Percentiles rank a stretch among this genome's conserved stretches.
Conservation (phyloP, 2,888 invertebrate genomes). For the Ecdyonurus torrentis region DNA sequence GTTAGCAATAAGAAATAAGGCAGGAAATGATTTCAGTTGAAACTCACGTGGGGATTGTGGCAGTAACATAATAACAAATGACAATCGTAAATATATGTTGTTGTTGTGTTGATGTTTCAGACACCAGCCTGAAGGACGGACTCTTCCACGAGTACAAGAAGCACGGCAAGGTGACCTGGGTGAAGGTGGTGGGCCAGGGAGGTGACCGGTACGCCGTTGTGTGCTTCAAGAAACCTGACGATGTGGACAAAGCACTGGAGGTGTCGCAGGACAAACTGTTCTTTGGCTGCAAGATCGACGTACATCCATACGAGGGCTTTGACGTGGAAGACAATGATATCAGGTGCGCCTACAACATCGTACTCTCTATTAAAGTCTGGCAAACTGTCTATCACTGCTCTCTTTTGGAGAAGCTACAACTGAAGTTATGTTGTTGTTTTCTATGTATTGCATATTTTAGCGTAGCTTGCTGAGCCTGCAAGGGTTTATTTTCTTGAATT, state of each 20-base stretch:
- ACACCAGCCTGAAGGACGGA: slow-evolving; percentile 91
- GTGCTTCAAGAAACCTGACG: slow-evolving; percentile 93
- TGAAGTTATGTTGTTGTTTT: too few species aligned
- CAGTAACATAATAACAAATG: too few species aligned
- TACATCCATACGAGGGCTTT: slow-evolving; percentile 76
- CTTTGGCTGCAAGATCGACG: slow-evolving; percentile 94
- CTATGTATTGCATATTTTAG: background rate
- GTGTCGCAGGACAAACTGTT: slow-evolving; percentile 92
- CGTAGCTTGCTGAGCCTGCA: background rate
- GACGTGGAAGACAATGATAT: slow-evolving; percentile 31
- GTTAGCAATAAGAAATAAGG: too few species aligned
- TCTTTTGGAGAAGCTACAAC: too few species aligned
- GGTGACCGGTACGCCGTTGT: slow-evolving; percentile 86
- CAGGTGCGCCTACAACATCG: slow-evolving; percentile 19
- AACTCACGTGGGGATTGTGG: too few species aligned
- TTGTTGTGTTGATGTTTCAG: slow-evolving; percentile 28
- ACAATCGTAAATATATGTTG: too few species aligned
- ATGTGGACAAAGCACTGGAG: slow-evolving; percentile 89
- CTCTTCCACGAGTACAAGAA: slow-evolving; percentile 98
- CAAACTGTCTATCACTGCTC: background rate
- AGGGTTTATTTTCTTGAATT: background rate
- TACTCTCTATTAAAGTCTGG: background rate
- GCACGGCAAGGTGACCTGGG: slow-evolving; percentile 93
- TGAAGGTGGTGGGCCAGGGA: slow-evolving; percentile 82
- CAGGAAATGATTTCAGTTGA: too few species aligned